Evolutionary conservation across 2,888 invertebrate genomes (phyloP).

Genomic region (Eupithecia subumbrata): DNA sequence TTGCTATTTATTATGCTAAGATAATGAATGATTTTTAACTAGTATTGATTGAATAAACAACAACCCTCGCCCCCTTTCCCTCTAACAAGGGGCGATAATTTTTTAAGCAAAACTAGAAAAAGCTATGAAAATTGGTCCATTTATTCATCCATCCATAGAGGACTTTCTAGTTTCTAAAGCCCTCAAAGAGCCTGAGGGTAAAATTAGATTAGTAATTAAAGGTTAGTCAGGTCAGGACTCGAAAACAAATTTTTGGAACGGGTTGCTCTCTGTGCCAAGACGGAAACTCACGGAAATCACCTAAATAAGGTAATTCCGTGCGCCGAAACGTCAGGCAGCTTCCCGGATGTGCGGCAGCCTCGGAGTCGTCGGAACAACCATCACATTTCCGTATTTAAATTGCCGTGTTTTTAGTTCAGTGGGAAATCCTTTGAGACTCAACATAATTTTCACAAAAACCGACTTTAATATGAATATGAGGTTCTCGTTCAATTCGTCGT

Average conservation of each 20-base stretch:
- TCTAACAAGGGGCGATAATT: too few species aligned
- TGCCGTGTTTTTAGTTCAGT: slow-evolving; percentile 57
- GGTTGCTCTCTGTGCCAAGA: not conserved
- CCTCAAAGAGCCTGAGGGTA: not conserved
- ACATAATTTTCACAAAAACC: not conserved
- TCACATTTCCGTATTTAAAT: slow-evolving; percentile 70
- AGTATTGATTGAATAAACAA: too few species aligned
- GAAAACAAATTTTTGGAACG: not conserved
- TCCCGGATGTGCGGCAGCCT: slow-evolving; percentile 50
- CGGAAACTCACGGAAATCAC: slow-evolving; percentile 38
- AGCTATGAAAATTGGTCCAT: not conserved
- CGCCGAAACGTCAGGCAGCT: slow-evolving; percentile 39
- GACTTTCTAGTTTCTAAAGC: not conserved
- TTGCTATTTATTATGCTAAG: too few species aligned
- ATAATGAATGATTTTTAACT: too few species aligned
- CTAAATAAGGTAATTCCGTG: slow-evolving; percentile 56
- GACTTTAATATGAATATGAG: not conserved
- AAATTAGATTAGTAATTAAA: not conserved
- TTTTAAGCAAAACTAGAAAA: not conserved
- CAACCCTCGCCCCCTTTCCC: too few species aligned
- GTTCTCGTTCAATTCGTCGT: not conserved
- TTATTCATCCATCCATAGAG: not conserved
- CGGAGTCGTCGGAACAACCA: slow-evolving; percentile 56
- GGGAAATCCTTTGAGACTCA: slow-evolving; percentile 20
- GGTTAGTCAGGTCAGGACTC: not conserved